phyloP scores from a whole-genome alignment of 2,797 vertebrate genomes.

The Anguilla obscura region DNA sequence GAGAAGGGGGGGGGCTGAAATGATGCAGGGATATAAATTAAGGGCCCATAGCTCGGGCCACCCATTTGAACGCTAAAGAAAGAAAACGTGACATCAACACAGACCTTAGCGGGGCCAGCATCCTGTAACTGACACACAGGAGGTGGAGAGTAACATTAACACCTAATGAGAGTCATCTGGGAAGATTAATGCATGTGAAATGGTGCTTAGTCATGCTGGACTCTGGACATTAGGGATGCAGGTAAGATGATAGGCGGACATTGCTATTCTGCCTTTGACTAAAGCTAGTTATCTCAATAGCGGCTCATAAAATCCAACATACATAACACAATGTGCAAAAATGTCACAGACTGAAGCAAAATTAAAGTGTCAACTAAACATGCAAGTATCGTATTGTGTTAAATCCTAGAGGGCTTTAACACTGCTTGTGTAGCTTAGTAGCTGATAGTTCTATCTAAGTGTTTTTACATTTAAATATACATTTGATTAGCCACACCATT shows the following conservation, averaged over 20 bases:
- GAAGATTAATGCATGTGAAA: neutral
- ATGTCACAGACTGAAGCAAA: neutral
- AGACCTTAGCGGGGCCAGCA: conserved; percentile 83
- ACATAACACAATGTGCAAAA: neutral
- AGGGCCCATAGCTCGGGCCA: conserved; percentile 3
- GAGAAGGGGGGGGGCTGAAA: conserved; percentile 24
- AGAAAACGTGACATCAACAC: conserved; percentile 61
- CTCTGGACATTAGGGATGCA: neutral
- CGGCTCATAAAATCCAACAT: neutral
- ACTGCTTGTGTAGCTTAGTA: neutral
- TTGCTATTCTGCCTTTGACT: neutral
- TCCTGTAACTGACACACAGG: conserved; percentile 74
- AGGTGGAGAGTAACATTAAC: conserved; percentile 59
- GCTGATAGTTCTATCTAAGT: neutral
- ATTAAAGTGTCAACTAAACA: neutral
- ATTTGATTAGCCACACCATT: neutral
- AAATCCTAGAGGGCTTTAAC: neutral
- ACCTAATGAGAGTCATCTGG: conserved; percentile 50
- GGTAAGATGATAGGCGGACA: neutral
- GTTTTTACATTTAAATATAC: neutral
- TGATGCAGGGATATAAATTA: conserved; percentile 50
- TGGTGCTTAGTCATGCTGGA: neutral
- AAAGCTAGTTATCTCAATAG: neutral
- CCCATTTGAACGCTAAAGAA: conserved; percentile 16
- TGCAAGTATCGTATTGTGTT: neutral